Percentiles rank a stretch among this genome's conserved stretches.
These are phyloP conservation scores for Chrysolina oricalcia DNA, from an alignment of 2,888 invertebrate genomes.

Conservation along the genomic window DNA sequence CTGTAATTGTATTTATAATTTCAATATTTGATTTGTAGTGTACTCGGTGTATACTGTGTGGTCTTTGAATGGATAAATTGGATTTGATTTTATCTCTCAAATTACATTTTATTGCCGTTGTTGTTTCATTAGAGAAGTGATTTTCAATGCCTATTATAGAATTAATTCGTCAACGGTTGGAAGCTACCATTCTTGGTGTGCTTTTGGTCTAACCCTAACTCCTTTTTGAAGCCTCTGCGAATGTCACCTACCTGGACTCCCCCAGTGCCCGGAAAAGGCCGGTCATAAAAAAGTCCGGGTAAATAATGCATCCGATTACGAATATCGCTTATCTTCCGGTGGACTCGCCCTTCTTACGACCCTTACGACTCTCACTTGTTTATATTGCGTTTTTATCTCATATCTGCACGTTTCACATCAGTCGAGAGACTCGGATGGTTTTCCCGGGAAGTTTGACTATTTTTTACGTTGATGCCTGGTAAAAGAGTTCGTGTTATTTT, in stretches of 20 bases:
- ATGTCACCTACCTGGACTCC: constrained; percentile 40
- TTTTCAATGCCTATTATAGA: too few species aligned
- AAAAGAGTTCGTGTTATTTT: background rate
- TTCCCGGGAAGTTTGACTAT: background rate
- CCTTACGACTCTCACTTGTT: constrained; percentile 63
- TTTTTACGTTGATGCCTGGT: background rate
- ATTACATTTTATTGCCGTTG: too few species aligned
- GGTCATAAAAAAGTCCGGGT: constrained; percentile 55
- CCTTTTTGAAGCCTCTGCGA: background rate
- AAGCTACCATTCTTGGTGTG: constrained; percentile 39
- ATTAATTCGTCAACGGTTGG: too few species aligned
- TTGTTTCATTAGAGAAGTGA: too few species aligned
- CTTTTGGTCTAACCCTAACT: background rate
- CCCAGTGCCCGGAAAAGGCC: constrained; percentile 39
- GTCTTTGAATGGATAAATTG: too few species aligned
- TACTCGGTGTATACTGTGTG: too few species aligned
- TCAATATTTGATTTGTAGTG: too few species aligned
- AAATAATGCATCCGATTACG: constrained; percentile 69
- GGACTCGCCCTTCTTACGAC: constrained; percentile 48
- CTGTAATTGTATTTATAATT: too few species aligned
- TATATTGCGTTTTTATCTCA: constrained; percentile 66
- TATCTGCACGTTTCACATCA: constrained; percentile 47
- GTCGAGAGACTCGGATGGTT: background rate
- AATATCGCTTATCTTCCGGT: constrained; percentile 66
- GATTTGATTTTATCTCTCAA: too few species aligned